Conservation (phyloP, 2,797 vertebrate genomes). For the Mus spretus region DNA sequence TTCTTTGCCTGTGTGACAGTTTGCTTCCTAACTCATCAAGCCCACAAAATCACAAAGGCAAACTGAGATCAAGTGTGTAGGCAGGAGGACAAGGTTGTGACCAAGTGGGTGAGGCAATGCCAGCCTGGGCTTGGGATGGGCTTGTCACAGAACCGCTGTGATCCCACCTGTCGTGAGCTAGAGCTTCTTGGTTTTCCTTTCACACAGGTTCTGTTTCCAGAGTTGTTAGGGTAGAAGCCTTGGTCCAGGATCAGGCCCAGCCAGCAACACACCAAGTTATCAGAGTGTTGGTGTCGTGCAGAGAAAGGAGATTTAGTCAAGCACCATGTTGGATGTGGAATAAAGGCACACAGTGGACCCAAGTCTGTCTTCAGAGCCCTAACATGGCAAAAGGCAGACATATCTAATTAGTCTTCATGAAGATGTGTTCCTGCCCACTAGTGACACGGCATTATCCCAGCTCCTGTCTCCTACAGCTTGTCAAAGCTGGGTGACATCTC, state of each 20-base stretch:
- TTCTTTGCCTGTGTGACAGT: neutral
- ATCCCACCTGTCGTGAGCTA: neutral
- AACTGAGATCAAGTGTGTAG: neutral
- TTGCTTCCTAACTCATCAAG: neutral
- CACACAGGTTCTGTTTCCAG: neutral
- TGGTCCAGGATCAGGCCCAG: neutral
- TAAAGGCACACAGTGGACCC: neutral
- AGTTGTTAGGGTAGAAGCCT: neutral
- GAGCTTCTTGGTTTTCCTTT: neutral
- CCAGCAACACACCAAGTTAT: neutral
- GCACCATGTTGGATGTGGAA: neutral
- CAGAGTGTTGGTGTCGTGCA: neutral
- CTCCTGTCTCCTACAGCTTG: neutral
- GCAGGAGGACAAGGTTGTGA: neutral
- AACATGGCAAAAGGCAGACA: neutral
- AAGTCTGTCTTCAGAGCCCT: neutral
- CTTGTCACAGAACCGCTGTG: neutral
- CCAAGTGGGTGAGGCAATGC: neutral
- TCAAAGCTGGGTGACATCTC: neutral
- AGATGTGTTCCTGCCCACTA: neutral
- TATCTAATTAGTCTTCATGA: neutral
- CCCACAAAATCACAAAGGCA: neutral
- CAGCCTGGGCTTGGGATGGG: neutral
- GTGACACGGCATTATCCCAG: too few relatives aligned
- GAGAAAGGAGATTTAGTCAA: neutral